Base-by-base conservation (phyloP, 2,113 vertebrate species). In the Dendropsophus ebraccatus region DNA sequence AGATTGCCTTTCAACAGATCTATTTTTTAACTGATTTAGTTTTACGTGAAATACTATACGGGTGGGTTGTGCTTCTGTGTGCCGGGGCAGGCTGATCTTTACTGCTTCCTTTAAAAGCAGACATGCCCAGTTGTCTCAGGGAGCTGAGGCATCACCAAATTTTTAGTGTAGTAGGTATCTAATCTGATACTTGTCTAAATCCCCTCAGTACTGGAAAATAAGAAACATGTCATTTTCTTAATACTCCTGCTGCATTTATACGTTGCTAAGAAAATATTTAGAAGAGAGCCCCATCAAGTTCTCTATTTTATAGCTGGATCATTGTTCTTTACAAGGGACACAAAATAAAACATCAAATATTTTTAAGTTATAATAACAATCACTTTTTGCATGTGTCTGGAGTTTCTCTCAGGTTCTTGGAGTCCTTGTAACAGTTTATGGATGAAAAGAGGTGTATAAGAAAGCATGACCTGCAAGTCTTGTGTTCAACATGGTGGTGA, bases 11-110 rank as follows among this genome's bases (percentile, higher is more conserved):
- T 91, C 88, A 88, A 88, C 89, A 89, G 89, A 88, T 89, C 49
- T 81, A 90, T 92, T 93, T 93, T 92, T 88, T 93, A 93, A 92
- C 56, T 86, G 41, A 87, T 90, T 91, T 90, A 92, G 90, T 92
- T 91, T 88, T 90, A 91, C 89, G 89, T 86, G 67, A 81, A 87
- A 87, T 87, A 87, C 88, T 90, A 75, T 87, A 84, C 78, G 77
- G 83, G 73, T 88, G 86, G 90, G 89, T 91, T 89, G 87, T 88
- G 88, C 85, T 90, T 89, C 87, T 90, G 82, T 88, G 90, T 90
- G 78, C 88, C 90, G 90, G 87, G 88, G 90, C 88, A 87, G 87
- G 90, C 86, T 74, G 77, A 74, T 81, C 77, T 87, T 67, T 81
- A 23, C 67, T 74, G 85, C 77, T 87, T 87, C 78, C 85, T 54